Evolutionary conservation across 2,888 invertebrate species (phyloP).

Genomic region (Apodemia duryi): DNA sequence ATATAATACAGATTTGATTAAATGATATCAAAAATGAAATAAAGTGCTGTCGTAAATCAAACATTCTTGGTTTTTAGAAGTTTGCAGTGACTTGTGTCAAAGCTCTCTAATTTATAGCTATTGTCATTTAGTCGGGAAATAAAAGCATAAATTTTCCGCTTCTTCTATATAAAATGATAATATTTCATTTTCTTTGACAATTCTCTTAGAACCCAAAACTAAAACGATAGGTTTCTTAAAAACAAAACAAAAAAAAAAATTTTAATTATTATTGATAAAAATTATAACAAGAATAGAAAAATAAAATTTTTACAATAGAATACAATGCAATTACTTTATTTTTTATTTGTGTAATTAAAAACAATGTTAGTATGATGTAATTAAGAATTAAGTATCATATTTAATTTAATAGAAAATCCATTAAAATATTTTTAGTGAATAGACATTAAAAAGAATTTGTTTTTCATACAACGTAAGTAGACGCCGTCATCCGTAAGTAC

Average conservation of each 20-base stretch:
- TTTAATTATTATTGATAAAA: neutral
- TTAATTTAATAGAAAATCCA: no score
- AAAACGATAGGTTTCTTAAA: no score
- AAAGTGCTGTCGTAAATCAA: conserved; percentile 1
- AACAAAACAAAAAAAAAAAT: neutral
- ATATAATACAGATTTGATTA: neutral
- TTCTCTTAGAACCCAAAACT: neutral
- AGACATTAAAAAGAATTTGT: no score
- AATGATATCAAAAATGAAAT: conserved; percentile 4
- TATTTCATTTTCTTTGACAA: neutral
- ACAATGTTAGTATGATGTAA: no score
- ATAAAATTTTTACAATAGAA: no score
- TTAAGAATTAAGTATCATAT: no score
- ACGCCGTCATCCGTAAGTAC: no score
- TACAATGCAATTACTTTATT: no score
- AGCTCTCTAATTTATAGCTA: neutral
- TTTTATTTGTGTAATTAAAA: no score
- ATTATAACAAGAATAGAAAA: no score
- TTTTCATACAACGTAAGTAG: no score
- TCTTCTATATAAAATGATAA: neutral
- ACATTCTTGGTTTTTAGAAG: conserved; percentile 2
- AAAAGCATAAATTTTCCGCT: neutral
- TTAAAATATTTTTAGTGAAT: no score
- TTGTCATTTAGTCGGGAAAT: neutral
- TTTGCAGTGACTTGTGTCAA: neutral